These are phyloP conservation scores for Glomeris marginata DNA, from an alignment of 2,888 invertebrate species.

Conservation along the genomic window DNA sequence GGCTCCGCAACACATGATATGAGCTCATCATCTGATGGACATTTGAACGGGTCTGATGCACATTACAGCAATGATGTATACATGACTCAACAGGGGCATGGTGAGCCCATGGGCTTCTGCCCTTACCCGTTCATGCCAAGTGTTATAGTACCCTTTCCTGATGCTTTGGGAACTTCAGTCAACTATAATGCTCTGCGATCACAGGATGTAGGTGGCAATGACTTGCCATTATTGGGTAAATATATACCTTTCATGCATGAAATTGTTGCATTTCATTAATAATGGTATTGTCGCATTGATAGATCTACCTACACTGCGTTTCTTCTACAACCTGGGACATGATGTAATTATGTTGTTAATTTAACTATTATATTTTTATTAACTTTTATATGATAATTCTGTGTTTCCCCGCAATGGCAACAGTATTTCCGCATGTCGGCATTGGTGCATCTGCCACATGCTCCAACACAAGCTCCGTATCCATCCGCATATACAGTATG, in stretches of 20 bases:
- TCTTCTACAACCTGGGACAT: slow-evolving; percentile 14
- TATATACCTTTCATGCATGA: no score
- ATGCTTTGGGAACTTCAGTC: neutral
- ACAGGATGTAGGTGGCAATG: slow-evolving; percentile 12
- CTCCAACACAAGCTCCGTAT: neutral
- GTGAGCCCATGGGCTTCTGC: no score
- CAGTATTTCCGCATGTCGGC: slow-evolving; percentile 14
- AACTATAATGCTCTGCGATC: slow-evolving; percentile 12
- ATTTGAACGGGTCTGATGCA: no score
- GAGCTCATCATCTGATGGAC: no score
- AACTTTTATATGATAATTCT: neutral
- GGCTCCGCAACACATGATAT: no score
- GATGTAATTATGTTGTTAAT: slow-evolving; percentile 10
- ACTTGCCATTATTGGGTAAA: slow-evolving; percentile 6
- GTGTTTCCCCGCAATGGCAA: neutral
- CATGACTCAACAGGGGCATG: neutral
- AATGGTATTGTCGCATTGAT: neutral
- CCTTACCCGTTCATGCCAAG: no score
- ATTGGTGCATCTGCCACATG: neutral
- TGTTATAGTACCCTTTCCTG: slow-evolving; percentile 1
- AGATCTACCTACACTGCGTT: slow-evolving; percentile 14
- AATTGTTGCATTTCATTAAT: no score
- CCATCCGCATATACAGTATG: slow-evolving; percentile 11
- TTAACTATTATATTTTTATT: neutral
- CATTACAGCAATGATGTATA: neutral